Evolutionary conservation across 2,797 vertebrate genomes (phyloP), one percentile per base, ranked within the genome.

Genomic region (Acropternis orthonyx): DNA sequence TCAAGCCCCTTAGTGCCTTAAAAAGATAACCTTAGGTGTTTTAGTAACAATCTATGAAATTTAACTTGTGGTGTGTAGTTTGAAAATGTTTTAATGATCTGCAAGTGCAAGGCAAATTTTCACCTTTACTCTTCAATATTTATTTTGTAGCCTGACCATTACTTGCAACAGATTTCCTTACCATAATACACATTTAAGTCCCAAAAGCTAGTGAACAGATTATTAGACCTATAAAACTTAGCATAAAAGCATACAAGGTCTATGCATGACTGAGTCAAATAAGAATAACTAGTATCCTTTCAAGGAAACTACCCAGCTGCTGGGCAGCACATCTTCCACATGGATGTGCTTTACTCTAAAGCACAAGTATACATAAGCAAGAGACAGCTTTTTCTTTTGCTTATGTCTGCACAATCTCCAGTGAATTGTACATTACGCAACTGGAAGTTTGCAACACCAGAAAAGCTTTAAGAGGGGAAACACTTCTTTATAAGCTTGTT

Each of bases 401-500:
- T 67, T 55, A 88, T 1, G 44, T 49, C 85, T 91, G 82, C 6
- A 18, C 51, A 78, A 63, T 79, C 78, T 83, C 71, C 81, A 93
- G 67, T 34, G 71, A 93, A 15, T 59, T 91, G 46, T 66, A 52
- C 18, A 13, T 77, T 78, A 75, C 41, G 75, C 84, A 77, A 88
- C 80, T 86, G n/a, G 76, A 94, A 94, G 76, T 67, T 78, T 84
- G 85, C 69, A 80, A 72, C 26, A 65, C 54, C 49, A 86, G 79
- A 75, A 68, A 83, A 91, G 37, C 66, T 75, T 6, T n/a, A 83
- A 61, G 85, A 84, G 26, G 73, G 68, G 55, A 95, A 95, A 65
- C 58, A 22, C 73, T 84, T 74, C 48, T 93, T 86, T 76, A 88
- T 17, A 32, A 54, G 43, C 66, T 81, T 93, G 62, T 94, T 97